phyloP scores from a whole-genome alignment of 2,888 invertebrate genomes.

The Choreutis nemorana region DNA sequence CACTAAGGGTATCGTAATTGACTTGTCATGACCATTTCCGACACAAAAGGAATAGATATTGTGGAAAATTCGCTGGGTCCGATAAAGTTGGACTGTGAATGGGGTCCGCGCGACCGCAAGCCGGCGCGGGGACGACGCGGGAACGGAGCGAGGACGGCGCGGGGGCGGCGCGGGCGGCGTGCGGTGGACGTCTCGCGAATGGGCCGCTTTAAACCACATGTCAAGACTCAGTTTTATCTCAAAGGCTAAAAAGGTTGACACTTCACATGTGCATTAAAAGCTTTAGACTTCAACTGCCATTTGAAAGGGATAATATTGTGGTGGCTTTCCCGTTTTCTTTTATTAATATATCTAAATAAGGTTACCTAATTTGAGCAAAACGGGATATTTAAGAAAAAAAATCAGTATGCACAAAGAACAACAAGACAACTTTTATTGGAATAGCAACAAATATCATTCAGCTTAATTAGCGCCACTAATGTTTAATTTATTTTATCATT shows the following conservation, averaged over 20 bases:
- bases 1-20: conserved; percentile 58
- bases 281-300: too few relatives aligned
- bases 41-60: conserved; percentile 57
- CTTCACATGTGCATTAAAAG: conserved; percentile 2
- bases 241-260: conserved; percentile 12
- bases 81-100: conserved; percentile 54
- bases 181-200: conserved; percentile 32
- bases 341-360: too few relatives aligned
- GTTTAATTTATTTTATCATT: too few relatives aligned
- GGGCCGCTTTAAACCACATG: conserved; percentile 31
- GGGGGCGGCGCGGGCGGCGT: conserved; percentile 19
- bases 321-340: too few relatives aligned
- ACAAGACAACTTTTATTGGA: too few relatives aligned
- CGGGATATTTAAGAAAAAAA: too few relatives aligned
- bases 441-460: too few relatives aligned
- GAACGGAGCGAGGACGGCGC: conserved; percentile 37
- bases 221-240: conserved; percentile 20
- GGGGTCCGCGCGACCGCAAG: conserved; percentile 28
- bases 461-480: too few relatives aligned
- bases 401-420: too few relatives aligned
- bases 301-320: too few relatives aligned
- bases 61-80: conserved; percentile 50
- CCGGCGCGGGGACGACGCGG: too few relatives aligned
- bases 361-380: too few relatives aligned
- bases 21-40: conserved; percentile 56